Base-by-base conservation (phyloP, 2,113 vertebrate species). In the Indri indri region DNA sequence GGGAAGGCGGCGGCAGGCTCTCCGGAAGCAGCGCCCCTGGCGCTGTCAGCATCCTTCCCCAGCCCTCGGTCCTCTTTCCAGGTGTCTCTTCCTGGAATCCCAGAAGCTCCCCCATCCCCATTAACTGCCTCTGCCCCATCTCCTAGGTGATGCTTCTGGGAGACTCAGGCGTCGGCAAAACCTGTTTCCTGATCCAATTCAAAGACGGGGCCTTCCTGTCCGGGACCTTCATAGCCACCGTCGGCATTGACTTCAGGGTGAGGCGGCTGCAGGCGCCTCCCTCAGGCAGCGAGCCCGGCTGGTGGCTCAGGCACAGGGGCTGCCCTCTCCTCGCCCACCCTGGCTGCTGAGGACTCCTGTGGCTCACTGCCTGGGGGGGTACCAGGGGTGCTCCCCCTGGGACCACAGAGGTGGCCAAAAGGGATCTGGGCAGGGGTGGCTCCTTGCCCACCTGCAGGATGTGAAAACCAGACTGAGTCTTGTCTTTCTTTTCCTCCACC, bases 201-300 rank as follows among this genome's bases (percentile, higher is more conserved):
- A 99, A 99, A 99, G 99, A 99, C 0, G 99, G 99, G 74, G 99
- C 99, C 94, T 99, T 99, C 99, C 99, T 99, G 97, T 99, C 99
- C 97, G 98, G 99, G 98, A 99, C 99, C 98, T 99, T 99, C 99
- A 99, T 99, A 97, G 99, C 99, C 99, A 99, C 99, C 80, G 99
- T 99, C 97, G 99, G 99, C 99, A 99, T 99, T 99, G 99, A 99
- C 99, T 99, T 99, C 98, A 99, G 99, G 99, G 99, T 99, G 99
- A 99, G 99, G 99, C 79, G 92, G 93, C 95, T 59, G 91, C 0
- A 17, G 94, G 97, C 95, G 94, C 94, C 63, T 95, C 87, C 85
- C 66, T 70, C 32, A 12, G 40, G 77, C 82, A 45, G 80, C 25
- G 6, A 84, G 68, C 74, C 30, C 8, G 42, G 63, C 23, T 42